A percentile compares a stretch with the other conserved stretches of the same genome.
phyloP scores from a whole-genome alignment of 2,888 invertebrate species.

The Emmelina monodactyla region DNA sequence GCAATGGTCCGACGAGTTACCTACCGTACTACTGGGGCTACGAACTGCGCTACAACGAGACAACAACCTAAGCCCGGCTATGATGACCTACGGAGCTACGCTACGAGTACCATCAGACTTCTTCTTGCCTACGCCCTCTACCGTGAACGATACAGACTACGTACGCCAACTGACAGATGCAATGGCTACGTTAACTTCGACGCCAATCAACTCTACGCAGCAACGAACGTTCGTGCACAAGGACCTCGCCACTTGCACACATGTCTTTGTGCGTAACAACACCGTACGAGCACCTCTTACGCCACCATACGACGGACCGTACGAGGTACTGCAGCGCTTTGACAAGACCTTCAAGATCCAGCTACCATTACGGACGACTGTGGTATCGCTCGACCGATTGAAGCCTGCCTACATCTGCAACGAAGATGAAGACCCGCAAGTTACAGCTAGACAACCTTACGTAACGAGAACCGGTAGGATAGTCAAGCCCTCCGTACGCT shows the following conservation, averaged over 20 bases:
- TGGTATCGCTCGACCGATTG: too few species aligned
- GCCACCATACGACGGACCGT: conserved; percentile 16
- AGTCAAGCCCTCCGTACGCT: too few species aligned
- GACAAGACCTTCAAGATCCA: too few species aligned
- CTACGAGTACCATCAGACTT: conserved; percentile 16
- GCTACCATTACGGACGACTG: too few species aligned
- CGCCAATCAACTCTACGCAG: too few species aligned
- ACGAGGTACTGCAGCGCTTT: too few species aligned
- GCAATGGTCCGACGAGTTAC: conserved; percentile 1
- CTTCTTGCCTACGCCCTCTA: conserved; percentile 7
- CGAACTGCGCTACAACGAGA: background rate
- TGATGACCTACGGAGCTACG: too few species aligned
- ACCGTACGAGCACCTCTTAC: conserved; percentile 15
- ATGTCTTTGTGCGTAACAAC: conserved; percentile 20
- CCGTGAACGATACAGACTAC: conserved; percentile 9
- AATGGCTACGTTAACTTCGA: background rate
- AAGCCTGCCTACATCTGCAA: too few species aligned
- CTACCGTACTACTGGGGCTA: background rate
- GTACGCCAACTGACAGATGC: conserved; percentile 6
- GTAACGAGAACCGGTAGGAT: too few species aligned
- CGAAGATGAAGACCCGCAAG: too few species aligned
- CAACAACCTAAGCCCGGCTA: conserved; percentile 18
- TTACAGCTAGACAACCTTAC: too few species aligned
- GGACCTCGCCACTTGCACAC: conserved; percentile 10
- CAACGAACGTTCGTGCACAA: conserved; percentile 5